Base-by-base conservation (phyloP, 2,797 vertebrate species). In the Paramormyrops hopkinsi region DNA sequence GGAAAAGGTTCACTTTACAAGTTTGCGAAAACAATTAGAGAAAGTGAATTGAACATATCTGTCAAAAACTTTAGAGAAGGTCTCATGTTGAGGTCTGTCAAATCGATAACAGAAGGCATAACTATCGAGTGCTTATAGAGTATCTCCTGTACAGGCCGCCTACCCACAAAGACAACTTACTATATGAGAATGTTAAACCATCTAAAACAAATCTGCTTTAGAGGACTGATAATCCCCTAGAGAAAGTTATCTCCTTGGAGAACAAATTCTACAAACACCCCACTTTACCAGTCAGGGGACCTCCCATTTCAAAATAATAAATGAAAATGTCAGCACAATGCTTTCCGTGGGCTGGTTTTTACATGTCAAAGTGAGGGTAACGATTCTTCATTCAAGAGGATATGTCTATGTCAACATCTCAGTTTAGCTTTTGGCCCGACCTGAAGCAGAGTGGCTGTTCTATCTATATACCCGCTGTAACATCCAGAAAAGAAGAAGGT, bases 381-480 rank as follows among this genome's bases (percentile, higher is more conserved):
- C 5, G 53, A 41, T 56, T 87, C 85, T 59, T 87, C 85, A 59
- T 59, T 44, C 22, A 59, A 87, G 33, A 87, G 53, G 85, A 41
- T 59, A 56, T 59, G 53, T 33, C 53, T 56, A 1, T 33, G 8
- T 87, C 29, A 37, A 22, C n/a, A 12, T 87, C 85, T 19, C 37
- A 87, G 85, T 59, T 59, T 87, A 87, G 53, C 51, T 56, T 56
- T 37, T 86, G 85, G 85, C 85, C 33, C 5, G 33, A 87, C 53
- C 25, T 37, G 85, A 19, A 56, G 33, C 50, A 51, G 48, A 87
- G 51, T 56, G 5, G 85, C 51, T 29, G 14, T 56, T 86, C 22
- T 56, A 53, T 87, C 85, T 86, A 54, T 86, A 33, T 86, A 73
- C 65, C 14, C 2, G 22, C 84, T 54, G 14, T 53, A 33, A 37